Evolutionary conservation across 2,888 invertebrate species (phyloP).

Genomic region (Drosophila recens): DNA sequence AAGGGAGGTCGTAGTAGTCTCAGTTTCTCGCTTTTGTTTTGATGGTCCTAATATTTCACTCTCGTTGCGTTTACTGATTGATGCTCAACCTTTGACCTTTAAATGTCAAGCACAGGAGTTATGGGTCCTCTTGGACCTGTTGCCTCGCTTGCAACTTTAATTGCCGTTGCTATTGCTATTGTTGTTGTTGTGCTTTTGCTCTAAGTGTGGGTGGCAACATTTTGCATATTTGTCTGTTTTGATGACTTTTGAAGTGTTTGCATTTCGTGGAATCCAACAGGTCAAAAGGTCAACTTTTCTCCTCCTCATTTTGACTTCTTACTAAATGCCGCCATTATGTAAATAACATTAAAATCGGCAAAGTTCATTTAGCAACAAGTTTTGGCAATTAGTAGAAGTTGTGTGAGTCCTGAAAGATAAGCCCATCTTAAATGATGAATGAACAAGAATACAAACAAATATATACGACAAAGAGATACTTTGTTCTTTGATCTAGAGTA

Average conservation of each 20-base stretch:
- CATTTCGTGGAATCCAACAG: constrained; percentile 31
- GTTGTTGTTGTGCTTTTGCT: constrained; percentile 16
- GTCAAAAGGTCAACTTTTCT: constrained; percentile 30
- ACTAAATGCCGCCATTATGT: constrained; percentile 16
- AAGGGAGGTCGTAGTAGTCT: constrained; percentile 2
- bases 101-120: constrained; percentile 62
- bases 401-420: too few relatives aligned
- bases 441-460: not conserved
- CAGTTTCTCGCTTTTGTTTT: constrained; percentile 23
- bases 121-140: constrained; percentile 28
- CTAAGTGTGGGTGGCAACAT: constrained; percentile 38
- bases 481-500: not conserved
- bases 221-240: constrained; percentile 39
- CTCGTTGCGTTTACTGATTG: constrained; percentile 56
- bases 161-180: constrained; percentile 38
- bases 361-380: constrained; percentile 1
- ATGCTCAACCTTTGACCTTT: constrained; percentile 76
- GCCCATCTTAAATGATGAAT: too few relatives aligned
- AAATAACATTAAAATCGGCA: not conserved
- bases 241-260: constrained; percentile 23
- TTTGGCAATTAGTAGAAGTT: not conserved
- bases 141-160: constrained; percentile 53
- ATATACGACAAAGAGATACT: not conserved
- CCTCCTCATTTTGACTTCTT: not conserved
- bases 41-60: constrained; percentile 44